Evolutionary conservation across 2,797 vertebrate genomes (phyloP).

Genomic region (Euthynnus affinis): DNA sequence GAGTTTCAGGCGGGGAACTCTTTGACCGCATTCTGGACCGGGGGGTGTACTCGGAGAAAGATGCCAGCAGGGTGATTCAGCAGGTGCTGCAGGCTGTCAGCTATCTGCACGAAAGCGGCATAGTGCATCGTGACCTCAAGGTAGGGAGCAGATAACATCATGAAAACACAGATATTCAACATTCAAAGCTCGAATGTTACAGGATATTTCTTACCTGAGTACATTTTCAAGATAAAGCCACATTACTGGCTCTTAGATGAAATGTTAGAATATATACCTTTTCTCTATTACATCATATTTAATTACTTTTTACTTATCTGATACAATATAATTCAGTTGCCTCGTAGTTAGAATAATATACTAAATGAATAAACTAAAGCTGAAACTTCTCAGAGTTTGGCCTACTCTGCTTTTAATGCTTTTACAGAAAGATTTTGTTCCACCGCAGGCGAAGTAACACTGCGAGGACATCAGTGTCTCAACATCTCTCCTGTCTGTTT

Average conservation of each 20-base stretch:
- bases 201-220: background rate
- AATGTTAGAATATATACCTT: background rate
- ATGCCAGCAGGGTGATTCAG: conserved; percentile 95
- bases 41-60: conserved; percentile 95
- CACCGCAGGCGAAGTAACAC: background rate
- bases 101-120: conserved; percentile 93
- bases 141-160: conserved; percentile 66
- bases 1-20: conserved; percentile 95
- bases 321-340: background rate
- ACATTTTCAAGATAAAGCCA: background rate
- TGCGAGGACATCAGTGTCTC: conserved; percentile 10
- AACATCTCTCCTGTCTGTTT: conserved; percentile 32
- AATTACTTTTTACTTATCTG: background rate
- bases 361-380: background rate
- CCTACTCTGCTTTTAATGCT: background rate
- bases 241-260: too few relatives aligned
- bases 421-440: too few relatives aligned
- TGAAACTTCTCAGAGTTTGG: background rate
- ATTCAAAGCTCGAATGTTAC: too few relatives aligned
- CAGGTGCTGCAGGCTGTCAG: conserved; percentile 94
- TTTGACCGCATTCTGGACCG: conserved; percentile 99
- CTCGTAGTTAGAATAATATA: background rate
- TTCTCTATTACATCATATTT: background rate
- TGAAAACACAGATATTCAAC: background rate
- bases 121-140: conserved; percentile 97